phyloP scores from a whole-genome alignment of 2,888 invertebrate species.

The Nesidiocoris tenuis region DNA sequence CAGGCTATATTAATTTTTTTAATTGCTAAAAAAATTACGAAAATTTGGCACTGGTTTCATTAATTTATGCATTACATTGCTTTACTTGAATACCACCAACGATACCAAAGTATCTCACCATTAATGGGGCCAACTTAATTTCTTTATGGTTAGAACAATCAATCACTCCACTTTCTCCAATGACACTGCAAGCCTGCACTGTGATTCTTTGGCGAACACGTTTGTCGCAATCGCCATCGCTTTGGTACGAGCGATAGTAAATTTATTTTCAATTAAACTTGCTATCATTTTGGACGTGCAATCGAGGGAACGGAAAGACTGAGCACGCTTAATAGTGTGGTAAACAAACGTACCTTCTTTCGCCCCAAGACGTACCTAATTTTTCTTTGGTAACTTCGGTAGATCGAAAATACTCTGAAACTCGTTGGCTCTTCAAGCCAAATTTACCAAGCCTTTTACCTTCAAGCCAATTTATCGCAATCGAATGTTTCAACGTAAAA shows the following conservation, averaged over 20 bases:
- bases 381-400: no score
- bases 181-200: no score
- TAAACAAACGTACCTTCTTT: slow-evolving; percentile 14
- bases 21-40: no score
- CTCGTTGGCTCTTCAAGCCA: no score
- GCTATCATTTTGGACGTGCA: slow-evolving; percentile 17
- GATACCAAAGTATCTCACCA: slow-evolving; percentile 43
- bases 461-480: no score
- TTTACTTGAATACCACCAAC: slow-evolving; percentile 37
- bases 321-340: slow-evolving; percentile 14
- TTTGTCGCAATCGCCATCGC: slow-evolving; percentile 46
- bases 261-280: slow-evolving; percentile 11
- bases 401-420: no score
- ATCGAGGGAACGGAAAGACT: slow-evolving; percentile 23
- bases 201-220: slow-evolving; percentile 45
- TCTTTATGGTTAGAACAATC: slow-evolving; percentile 46
- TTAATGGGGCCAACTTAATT: slow-evolving; percentile 46
- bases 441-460: no score
- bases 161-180: no score
- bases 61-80: no score
- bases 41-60: no score
- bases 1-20: no score
- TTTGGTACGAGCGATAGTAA: slow-evolving; percentile 29
- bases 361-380: slow-evolving; percentile 15
- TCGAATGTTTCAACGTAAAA: no score